A percentile compares a stretch with the other conserved stretches of the same genome.
Conservation (phyloP, 1,140 invertebrate species). For the Drosophila takahashii region DNA sequence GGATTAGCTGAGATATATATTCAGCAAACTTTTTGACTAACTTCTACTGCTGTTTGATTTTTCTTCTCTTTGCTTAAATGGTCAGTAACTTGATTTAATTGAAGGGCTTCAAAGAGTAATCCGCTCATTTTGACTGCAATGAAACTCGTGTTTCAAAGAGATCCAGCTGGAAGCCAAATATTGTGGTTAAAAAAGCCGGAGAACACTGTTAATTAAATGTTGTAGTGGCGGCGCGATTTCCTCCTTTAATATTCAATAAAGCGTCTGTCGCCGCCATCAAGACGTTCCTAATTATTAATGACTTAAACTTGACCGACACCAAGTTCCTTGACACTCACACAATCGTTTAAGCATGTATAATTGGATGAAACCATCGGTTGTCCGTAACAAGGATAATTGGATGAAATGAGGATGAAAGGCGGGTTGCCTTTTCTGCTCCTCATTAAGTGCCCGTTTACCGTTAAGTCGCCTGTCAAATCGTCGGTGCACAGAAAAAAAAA, state of each 20-base stretch:
- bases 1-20: slow-evolving; percentile 42
- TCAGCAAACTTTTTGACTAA: slow-evolving; percentile 45
- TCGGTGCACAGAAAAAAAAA: too few species aligned
- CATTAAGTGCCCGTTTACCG: slow-evolving; percentile 55
- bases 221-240: not conserved
- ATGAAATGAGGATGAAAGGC: slow-evolving; percentile 52
- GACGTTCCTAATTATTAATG: slow-evolving; percentile 68
- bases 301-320: slow-evolving; percentile 56
- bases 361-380: slow-evolving; percentile 22
- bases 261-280: slow-evolving; percentile 11
- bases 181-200: slow-evolving; percentile 12
- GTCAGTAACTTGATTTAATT: slow-evolving; percentile 45
- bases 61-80: slow-evolving; percentile 34
- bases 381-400: slow-evolving; percentile 57
- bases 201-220: slow-evolving; percentile 18
- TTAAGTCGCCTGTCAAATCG: slow-evolving; percentile 68
- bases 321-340: slow-evolving; percentile 56
- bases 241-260: slow-evolving; percentile 21
- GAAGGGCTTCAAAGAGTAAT: slow-evolving; percentile 51
- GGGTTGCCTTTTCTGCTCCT: slow-evolving; percentile 40
- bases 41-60: slow-evolving; percentile 29
- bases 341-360: slow-evolving; percentile 16
- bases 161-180: slow-evolving; percentile 20
- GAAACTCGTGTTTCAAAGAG: slow-evolving; percentile 49
- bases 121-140: slow-evolving; percentile 56